phyloP scores from a whole-genome alignment of 2,888 invertebrate species.

The Smittia sp. region DNA sequence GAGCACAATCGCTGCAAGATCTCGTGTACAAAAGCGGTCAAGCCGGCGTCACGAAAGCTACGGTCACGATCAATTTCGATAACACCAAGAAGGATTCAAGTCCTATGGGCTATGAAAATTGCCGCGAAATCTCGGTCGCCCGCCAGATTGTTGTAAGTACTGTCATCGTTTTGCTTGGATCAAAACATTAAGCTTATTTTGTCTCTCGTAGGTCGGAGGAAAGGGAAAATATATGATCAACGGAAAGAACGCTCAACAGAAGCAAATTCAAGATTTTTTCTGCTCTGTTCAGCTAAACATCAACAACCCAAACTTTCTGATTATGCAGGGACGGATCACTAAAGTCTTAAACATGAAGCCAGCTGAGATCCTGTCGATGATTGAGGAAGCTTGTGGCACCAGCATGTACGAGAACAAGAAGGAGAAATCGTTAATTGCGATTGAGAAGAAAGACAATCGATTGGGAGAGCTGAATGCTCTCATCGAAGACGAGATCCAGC shows the following conservation, averaged over 20 bases:
- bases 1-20: conserved; percentile 87
- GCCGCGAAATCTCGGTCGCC: conserved; percentile 87
- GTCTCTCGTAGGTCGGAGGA: conserved; percentile 61
- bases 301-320: conserved; percentile 98
- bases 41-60: conserved; percentile 92
- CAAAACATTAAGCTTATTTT: background rate
- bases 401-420: conserved; percentile 95
- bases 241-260: conserved; percentile 85
- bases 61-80: conserved; percentile 93
- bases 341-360: conserved; percentile 99
- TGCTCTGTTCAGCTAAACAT: conserved; percentile 96
- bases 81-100: conserved; percentile 77
- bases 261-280: conserved; percentile 89
- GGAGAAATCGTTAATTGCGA: conserved; percentile 77
- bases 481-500: conserved; percentile 82
- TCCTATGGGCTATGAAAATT: conserved; percentile 88
- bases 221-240: conserved; percentile 94
- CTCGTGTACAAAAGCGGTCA: conserved; percentile 98
- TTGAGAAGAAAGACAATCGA: conserved; percentile 90
- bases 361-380: conserved; percentile 92
- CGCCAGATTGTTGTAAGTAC: conserved; percentile 64
- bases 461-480: conserved; percentile 78
- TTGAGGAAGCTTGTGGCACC: conserved; percentile 98
- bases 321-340: conserved; percentile 99
- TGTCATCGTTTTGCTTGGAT: background rate